Percentiles rank a stretch among this genome's conserved stretches.
phyloP scores from a whole-genome alignment of 2,797 vertebrate species.

The Gouania willdenowi region DNA sequence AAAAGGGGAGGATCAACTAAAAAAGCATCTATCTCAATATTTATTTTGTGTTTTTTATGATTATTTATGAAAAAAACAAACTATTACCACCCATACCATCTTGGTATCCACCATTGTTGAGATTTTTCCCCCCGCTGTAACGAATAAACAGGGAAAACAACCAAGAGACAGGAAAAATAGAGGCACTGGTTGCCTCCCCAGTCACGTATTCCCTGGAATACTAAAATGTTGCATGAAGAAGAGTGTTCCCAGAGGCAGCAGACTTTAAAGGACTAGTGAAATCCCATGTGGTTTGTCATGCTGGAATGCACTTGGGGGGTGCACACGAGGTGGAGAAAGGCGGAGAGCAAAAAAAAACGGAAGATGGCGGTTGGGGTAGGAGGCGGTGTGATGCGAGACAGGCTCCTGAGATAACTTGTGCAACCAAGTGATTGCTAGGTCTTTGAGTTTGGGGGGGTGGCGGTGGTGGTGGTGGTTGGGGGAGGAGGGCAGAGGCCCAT shows the following conservation, averaged over 20 bases:
- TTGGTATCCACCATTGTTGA: constrained; percentile 17
- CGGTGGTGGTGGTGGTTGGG: constrained; percentile 16
- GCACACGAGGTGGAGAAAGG: constrained; percentile 4
- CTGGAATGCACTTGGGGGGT: constrained; percentile 62
- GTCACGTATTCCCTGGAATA: constrained; percentile 74
- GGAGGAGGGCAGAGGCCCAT: constrained; percentile 38
- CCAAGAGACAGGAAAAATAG: constrained; percentile 42
- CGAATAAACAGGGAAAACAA: constrained; percentile 48
- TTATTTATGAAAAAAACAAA: constrained; percentile 1
- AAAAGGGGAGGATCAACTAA: background rate
- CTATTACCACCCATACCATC: constrained; percentile 57
- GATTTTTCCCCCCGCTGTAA: constrained; percentile 13
- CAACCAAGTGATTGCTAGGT: constrained; percentile 65
- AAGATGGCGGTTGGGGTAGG: constrained; percentile 13
- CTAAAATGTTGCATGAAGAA: constrained; percentile 73
- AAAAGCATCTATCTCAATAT: too few species aligned
- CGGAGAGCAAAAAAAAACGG: constrained; percentile 11
- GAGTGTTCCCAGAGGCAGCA: constrained; percentile 74
- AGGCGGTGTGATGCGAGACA: constrained; percentile 45
- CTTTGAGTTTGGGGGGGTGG: constrained; percentile 36
- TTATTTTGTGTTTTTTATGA: too few species aligned
- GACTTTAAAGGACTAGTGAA: constrained; percentile 77
- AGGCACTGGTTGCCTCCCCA: constrained; percentile 66
- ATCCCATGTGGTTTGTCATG: constrained; percentile 79
- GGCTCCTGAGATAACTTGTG: constrained; percentile 67